Conservation (phyloP, 1,140 invertebrate species). For the Antheraea mylitta region DNA sequence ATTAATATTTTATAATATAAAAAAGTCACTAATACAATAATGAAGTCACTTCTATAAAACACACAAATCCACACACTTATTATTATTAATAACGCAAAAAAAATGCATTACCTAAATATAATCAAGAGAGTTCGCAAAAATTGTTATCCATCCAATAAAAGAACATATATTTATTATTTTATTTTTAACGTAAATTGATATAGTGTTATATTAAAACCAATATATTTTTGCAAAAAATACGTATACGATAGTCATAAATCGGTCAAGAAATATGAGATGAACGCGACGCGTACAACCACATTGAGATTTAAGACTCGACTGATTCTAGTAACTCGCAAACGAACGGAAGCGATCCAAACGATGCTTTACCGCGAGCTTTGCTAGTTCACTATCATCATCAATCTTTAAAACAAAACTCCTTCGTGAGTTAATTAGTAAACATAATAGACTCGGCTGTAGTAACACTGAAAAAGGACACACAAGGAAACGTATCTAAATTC, state of each 20-base stretch:
- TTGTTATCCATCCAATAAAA: too few relatives aligned
- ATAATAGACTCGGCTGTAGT: not conserved
- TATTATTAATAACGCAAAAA: not conserved
- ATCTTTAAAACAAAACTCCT: slow-evolving; percentile 2
- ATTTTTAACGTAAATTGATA: too few relatives aligned
- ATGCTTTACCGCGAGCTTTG: not conserved
- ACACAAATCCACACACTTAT: not conserved
- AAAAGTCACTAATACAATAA: too few relatives aligned
- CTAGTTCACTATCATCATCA: not conserved
- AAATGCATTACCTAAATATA: not conserved
- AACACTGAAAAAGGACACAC: not conserved
- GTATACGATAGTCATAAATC: not conserved
- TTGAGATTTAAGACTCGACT: not conserved
- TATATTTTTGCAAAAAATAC: not conserved
- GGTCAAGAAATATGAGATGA: not conserved
- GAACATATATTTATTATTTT: too few relatives aligned
- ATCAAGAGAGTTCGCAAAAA: not conserved
- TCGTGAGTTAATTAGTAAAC: not conserved
- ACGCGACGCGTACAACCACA: not conserved
- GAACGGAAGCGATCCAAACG: not conserved
- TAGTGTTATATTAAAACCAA: too few relatives aligned
- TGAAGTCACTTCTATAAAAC: too few relatives aligned
- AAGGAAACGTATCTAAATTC: not conserved
- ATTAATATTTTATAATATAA: too few relatives aligned
- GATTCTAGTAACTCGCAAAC: not conserved